Base-by-base conservation (phyloP, 2,113 vertebrate genomes). In the Arothron firmamentum region DNA sequence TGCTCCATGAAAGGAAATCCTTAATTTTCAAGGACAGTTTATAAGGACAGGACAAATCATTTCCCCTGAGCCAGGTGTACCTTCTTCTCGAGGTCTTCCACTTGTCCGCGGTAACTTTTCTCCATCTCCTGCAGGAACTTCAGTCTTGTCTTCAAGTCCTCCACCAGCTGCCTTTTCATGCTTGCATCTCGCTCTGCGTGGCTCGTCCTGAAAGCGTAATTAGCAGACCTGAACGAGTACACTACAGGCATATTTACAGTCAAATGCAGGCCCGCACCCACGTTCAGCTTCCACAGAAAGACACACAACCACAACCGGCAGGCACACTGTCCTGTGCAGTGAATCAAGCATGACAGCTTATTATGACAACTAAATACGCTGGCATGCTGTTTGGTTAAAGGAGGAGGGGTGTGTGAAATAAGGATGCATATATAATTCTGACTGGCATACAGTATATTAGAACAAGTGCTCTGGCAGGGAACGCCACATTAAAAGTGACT, bases 91-190 rank as follows among this genome's bases (percentile, higher is more conserved):
- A 94, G 90, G 77, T 85, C 92, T 83, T 92, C 90, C 58, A 93
- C 64, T 56, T 90, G 88, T 67, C 90, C 88, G 65, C 81, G 88
- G 78, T 85, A 90, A 63, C 61, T 91, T 82, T 90, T 93, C 72
- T 93, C 92, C 67, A 90, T 93, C 82, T 94, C 94, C 84, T 94
- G 91, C 82, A 93, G 84, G 67, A 91, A 61, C 93, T 94, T 97
- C 66, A 96, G 81, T 74, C 74, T 88, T 18, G 90, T 93, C 77
- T 82, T 93, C 82, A 95, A 85, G 65, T 95, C 92, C 59, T 96
- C 94, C 83, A 95, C 90, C 62, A 97, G 87, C 83, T 94, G 92
- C 78, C 92, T 91, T 87, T 98, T 97, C 92, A 93, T 94, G 67
- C n/a, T 87, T 74, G 94, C 65, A 46, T 95, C 91, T 45, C 93